phyloP scores from a whole-genome alignment of 2,113 vertebrate genomes.

The Daubentonia madagascariensis region DNA sequence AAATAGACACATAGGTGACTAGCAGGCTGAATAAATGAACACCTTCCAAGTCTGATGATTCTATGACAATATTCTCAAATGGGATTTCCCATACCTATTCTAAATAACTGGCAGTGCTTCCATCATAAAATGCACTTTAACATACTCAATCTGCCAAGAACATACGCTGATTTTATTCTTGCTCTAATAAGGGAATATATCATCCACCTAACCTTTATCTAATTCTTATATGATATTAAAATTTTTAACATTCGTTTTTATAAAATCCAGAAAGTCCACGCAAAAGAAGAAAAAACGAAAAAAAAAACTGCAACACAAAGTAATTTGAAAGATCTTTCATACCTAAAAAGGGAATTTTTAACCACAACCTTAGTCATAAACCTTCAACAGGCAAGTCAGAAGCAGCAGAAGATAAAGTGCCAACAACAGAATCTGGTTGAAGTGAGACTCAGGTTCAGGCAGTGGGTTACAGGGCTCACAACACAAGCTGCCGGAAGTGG shows the following conservation, averaged over 20 bases:
- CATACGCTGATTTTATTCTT: conserved; percentile 20
- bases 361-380: conserved; percentile 84
- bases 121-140: not conserved
- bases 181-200: conserved; percentile 29
- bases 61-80: not conserved
- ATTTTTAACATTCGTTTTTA: not conserved
- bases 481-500: conserved; percentile 88
- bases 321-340: conserved; percentile 73
- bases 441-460: conserved; percentile 66
- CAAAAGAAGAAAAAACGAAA: conserved; percentile 9
- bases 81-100: not conserved
- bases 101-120: not conserved
- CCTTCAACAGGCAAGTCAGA: conserved; percentile 77
- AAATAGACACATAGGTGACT: not conserved
- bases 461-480: conserved; percentile 74
- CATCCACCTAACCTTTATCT: conserved; percentile 30
- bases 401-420: conserved; percentile 70
- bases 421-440: conserved; percentile 74
- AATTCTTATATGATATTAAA: not conserved
- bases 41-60: not conserved
- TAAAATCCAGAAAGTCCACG: conserved; percentile 60
- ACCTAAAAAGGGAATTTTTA: conserved; percentile 82
- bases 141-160: conserved; percentile 5
- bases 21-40: not conserved
- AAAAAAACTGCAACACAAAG: conserved; percentile 53